Evolutionary conservation across 2,113 vertebrate genomes (phyloP), one percentile per base, ranked within the genome.

Genomic region (Oreotrochilus melanogaster): DNA sequence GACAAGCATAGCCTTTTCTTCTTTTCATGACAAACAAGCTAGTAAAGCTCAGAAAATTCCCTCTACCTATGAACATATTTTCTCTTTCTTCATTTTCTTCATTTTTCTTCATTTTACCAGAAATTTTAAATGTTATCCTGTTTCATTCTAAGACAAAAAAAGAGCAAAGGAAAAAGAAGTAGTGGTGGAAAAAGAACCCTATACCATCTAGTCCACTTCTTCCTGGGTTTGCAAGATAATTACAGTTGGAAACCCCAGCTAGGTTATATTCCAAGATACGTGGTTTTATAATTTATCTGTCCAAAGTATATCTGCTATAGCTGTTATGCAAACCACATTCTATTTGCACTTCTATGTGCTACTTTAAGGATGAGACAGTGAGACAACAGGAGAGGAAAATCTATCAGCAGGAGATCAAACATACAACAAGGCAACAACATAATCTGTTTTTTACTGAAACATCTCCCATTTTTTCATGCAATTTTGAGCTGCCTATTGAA

Each of bases 261-360:
- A 79, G 50, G 82, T 19, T 73, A 28, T 56, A 75, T 74, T 90
- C 75, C 60, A 93, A 47, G 28, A 24, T 86, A n/a, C 24, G 33
- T 65, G 60, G 33, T 88, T 90, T 97, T 79, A 70, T 62, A 42
- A 88, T 94, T 82, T 85, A 92, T 89, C 42, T 89, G 18, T 79
- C 65, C 61, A 78, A 78, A 79, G 19, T 65, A 31, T 53, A 93
- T 74, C 60, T 92, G 81, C 18, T 61, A 4, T 60, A 96, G 81
- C 66, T 85, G 73, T 73, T 84, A 78, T 75, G 57, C 50, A 92
- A 87, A 65, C n/a, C 73, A 72, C 1, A 2, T 71, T 76, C 30
- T 84, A 84, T 72, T 95, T 92, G 48, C 50, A 87, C 27, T 21
- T 39, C 39, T 39, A 39, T 39, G 8, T 75, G 35, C 24, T 74